Base-by-base conservation (phyloP, 2,113 vertebrate species). In the Uria lomvia region DNA sequence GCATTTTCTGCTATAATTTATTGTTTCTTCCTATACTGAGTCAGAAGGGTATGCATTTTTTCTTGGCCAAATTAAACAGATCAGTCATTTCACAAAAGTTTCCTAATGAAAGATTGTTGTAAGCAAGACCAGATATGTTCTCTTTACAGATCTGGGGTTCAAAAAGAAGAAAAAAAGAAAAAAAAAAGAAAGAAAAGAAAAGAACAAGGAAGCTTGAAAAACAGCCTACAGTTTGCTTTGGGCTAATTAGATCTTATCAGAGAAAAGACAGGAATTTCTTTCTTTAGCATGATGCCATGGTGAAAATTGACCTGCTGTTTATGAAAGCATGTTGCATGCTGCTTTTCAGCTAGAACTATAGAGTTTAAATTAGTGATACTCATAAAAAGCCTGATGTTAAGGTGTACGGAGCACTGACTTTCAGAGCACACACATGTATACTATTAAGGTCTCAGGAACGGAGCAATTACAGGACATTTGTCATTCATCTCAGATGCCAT, bases 61-160 rank as follows among this genome's bases (percentile, higher is more conserved):
- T 65, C 73, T 70, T 87, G 55, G 84, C 85, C 96, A 94, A 89
- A 83, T 96, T 82, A 90, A 91, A 94, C 93, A 95, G 82, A 94
- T 84, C 94, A 93, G 86, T 87, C 58, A 73, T 88, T 97, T 97
- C 83, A 96, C 88, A 75, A 75, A 94, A 78, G 90, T 74, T 78
- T 77, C 77, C 87, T 43, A 77, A 73, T 90, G 79, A 95, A 95
- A 94, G 88, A 88, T 89, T 58, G 82, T 90, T 90, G 85, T 92
- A 88, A 92, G 95, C 95, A 97, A 97, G 96, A 98, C 94, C 88
- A 93, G 96, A 86, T 95, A 94, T 5, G 89, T 88, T 92, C 95
- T 78, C 24, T 80, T 91, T 79, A 80, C 42, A 91, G 83, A 73
- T 79, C 87, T 92, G 67, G n/a, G 78, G 72, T 92, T 92, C 87